These are phyloP conservation scores for Dermochelys coriacea DNA, from an alignment of 2,797 vertebrate genomes.

Conservation along the genomic window DNA sequence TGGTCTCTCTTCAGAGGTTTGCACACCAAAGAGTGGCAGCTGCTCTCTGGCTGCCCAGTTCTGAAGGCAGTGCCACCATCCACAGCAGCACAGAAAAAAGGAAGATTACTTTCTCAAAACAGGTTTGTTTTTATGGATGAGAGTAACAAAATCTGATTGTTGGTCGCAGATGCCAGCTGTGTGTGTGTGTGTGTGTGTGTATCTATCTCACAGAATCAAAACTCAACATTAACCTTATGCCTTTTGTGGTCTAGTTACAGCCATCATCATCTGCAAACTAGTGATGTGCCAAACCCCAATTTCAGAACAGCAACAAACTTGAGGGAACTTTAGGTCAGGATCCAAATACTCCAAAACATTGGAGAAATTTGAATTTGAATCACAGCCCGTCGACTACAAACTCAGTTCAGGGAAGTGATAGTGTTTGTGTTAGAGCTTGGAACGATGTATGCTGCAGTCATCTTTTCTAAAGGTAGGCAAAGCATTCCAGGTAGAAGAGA, in stretches of 20 bases:
- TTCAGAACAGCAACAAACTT: background rate
- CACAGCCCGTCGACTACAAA: background rate
- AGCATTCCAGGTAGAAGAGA: background rate
- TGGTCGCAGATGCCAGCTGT: background rate
- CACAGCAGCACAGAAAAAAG: background rate
- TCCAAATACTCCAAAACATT: background rate
- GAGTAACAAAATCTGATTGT: background rate
- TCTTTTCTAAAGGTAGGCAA: background rate
- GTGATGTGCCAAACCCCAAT: background rate
- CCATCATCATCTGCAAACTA: background rate
- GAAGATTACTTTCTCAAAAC: background rate
- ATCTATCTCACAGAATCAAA: background rate
- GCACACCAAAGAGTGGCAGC: too few species aligned
- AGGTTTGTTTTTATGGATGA: too few species aligned
- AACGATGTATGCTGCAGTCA: background rate
- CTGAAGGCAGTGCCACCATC: background rate
- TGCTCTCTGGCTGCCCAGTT: background rate
- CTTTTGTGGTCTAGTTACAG: background rate
- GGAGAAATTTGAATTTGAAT: background rate
- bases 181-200: too few species aligned
- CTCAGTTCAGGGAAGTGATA: slow-evolving; percentile 22
- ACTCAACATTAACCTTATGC: fast-evolving
- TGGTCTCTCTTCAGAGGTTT: background rate
- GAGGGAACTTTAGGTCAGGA: background rate
- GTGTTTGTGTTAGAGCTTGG: background rate